Percentiles rank a stretch among this genome's conserved stretches.
Evolutionary conservation across 2,888 invertebrate species (phyloP).

Genomic region (Pollenia amentaria): DNA sequence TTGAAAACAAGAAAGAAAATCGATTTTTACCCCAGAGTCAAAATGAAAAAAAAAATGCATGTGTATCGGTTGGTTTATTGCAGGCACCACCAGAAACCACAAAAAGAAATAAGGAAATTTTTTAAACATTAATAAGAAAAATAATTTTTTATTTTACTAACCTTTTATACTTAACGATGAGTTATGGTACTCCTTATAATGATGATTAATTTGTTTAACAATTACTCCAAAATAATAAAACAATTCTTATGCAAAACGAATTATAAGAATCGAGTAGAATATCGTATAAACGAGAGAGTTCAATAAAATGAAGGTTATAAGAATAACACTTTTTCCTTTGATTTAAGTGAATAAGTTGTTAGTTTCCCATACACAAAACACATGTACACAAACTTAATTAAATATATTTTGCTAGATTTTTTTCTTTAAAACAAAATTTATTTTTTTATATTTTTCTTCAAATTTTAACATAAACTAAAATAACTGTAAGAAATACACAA

Average conservation of each 20-base stretch:
- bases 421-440: neutral
- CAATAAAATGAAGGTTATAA: constrained; percentile 54
- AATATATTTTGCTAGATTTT: neutral
- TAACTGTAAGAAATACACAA: neutral
- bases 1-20: constrained; percentile 63
- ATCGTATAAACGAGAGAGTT: constrained; percentile 8
- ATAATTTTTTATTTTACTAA: constrained; percentile 8
- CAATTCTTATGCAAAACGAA: constrained; percentile 10
- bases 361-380: constrained; percentile 37
- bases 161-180: constrained; percentile 57
- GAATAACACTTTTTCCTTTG: constrained; percentile 26
- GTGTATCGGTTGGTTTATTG: neutral
- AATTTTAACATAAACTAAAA: constrained; percentile 1
- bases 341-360: neutral
- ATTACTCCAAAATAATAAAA: constrained; percentile 16
- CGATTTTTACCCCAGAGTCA: constrained; percentile 68
- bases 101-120: constrained; percentile 27
- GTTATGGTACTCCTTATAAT: constrained; percentile 48
- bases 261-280: neutral
- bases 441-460: neutral
- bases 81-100: neutral
- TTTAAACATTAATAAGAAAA: constrained; percentile 1
- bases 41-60: constrained; percentile 6
- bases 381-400: neutral
- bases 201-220: neutral